Evolutionary conservation across 2,888 invertebrate species (phyloP).

Genomic region (Amphiduros pacificus): DNA sequence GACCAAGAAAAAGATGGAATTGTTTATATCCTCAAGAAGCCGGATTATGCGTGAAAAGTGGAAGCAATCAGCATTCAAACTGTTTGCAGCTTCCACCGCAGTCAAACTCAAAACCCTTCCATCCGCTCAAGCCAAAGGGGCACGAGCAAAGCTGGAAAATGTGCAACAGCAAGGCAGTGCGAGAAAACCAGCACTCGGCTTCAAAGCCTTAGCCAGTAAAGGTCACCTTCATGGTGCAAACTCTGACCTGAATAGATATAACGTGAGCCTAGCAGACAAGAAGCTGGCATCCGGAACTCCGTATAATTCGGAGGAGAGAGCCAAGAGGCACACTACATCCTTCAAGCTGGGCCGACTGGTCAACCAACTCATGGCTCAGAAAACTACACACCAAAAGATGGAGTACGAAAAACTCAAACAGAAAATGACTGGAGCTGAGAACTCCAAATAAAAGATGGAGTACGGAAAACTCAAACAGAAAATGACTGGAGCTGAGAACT

Average conservation of each 20-base stretch:
- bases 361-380: constrained; percentile 38
- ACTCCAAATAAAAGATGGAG: constrained; percentile 15
- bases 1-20: constrained; percentile 2
- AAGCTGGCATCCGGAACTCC: constrained; percentile 30
- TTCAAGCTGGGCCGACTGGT: constrained; percentile 51
- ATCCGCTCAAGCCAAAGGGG: no score
- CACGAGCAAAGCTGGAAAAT: no score
- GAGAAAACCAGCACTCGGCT: no score
- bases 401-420: constrained; percentile 13
- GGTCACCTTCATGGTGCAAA: no score
- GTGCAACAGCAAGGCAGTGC: background rate
- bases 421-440: background rate
- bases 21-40: background rate
- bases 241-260: background rate
- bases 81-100: background rate
- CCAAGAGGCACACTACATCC: constrained; percentile 50
- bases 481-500: background rate
- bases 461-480: constrained; percentile 9
- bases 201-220: no score
- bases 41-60: constrained; percentile 13
- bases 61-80: background rate
- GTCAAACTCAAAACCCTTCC: background rate
- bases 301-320: constrained; percentile 42
- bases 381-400: constrained; percentile 11
- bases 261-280: background rate